Conservation (phyloP, 2,888 invertebrate species). For the Myathropa florea region DNA sequence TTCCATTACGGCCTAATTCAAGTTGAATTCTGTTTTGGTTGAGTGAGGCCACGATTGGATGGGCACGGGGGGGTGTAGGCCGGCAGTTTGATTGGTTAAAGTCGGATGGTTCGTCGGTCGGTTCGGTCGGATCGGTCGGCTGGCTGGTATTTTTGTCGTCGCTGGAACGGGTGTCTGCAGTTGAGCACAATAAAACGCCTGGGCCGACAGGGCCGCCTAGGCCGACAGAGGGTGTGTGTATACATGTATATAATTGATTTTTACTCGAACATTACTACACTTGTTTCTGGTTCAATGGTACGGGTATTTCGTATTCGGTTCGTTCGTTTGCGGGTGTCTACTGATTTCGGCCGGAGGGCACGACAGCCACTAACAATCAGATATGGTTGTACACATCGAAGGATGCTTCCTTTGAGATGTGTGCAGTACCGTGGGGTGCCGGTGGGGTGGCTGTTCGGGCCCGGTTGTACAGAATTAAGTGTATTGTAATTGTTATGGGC, state of each 20-base stretch:
- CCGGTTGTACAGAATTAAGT: constrained; percentile 58
- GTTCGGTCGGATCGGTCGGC: not conserved
- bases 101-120: constrained; percentile 5
- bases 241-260: constrained; percentile 58
- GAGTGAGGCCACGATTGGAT: constrained; percentile 47
- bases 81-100: constrained; percentile 31
- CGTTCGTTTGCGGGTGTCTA: constrained; percentile 60
- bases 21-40: constrained; percentile 67
- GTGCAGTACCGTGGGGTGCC: not conserved
- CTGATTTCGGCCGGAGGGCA: constrained; percentile 39
- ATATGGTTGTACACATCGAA: constrained; percentile 27
- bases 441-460: not conserved
- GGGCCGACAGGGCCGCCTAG: constrained; percentile 12
- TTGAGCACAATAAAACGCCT: constrained; percentile 43
- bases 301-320: constrained; percentile 43
- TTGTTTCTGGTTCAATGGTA: constrained; percentile 66
- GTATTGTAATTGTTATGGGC: constrained; percentile 70
- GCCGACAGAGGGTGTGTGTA: not conserved
- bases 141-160: too few relatives aligned
- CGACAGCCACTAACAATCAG: constrained; percentile 38
- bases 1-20: constrained; percentile 69
- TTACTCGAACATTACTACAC: constrained; percentile 66
- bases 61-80: not conserved
- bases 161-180: constrained; percentile 37
- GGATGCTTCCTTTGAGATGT: constrained; percentile 10